Base-by-base conservation (phyloP, 2,888 invertebrate genomes). In the Drosophila peninsularis region DNA sequence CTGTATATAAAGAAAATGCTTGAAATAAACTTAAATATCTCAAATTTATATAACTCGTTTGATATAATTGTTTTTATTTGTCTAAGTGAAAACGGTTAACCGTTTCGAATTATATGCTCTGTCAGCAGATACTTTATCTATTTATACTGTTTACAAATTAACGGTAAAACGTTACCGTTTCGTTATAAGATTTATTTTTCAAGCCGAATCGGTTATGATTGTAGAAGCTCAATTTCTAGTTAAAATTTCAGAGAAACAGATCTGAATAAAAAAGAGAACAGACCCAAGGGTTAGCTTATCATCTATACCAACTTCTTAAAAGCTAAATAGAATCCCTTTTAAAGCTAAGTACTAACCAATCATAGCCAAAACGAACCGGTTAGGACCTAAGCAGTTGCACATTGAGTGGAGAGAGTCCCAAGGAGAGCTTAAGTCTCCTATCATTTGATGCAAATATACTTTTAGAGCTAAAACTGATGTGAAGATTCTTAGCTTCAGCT, bases 1-100 rank as follows among this genome's bases (percentile, higher is more conserved):
- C 78, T 88, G 84, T 82, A 78, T 42, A 86, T 85, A 88, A 49
- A 55, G 41, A 21, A 56, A 65, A 21, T 66, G 80, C 82, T 82
- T 86, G 0, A 62, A 82, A 82, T 86, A 82, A 82, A 82, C 36
- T 50, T 45, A 37, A n/a, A 44, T 41, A 17, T 14, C 24, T 34
- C 11, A 61, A 27, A 56, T 27, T 19, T 27, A 45, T 36, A 36
- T 34, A 60, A 42, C 24, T 32, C 17, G 13, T 53, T 64, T 49
- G 61, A 52, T 42, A 54, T 44, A 14, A 14, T 39, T 21, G 7
- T 32, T 27, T 37, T 49, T 41, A 57, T 50, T 47, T 61, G 45
- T 41, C 14, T 44, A 13, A 24, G 5, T 0, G 19, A 9, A 72
- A 77, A 49, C 68, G 78, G 67, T 74, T 50, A 60, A 74, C 74